Percentiles rank a stretch among this genome's conserved stretches.
phyloP scores from a whole-genome alignment of 2,797 vertebrate genomes.

The Trematomus bernacchii region DNA sequence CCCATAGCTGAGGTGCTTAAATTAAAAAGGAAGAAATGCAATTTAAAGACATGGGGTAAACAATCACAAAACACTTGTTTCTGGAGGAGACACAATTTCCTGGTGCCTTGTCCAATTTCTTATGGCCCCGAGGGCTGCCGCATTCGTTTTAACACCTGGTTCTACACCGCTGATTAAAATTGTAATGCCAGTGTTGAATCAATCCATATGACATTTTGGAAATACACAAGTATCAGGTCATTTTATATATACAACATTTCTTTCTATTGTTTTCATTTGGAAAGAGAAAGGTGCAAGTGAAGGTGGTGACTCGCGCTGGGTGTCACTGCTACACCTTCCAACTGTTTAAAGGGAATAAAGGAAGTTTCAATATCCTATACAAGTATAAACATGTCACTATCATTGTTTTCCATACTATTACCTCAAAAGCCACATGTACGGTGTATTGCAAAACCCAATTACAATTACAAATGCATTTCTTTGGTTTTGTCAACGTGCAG shows the following conservation, averaged over 20 bases:
- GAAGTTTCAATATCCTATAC: conserved; percentile 73
- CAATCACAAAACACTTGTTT: conserved; percentile 91
- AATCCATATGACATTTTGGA: conserved; percentile 90
- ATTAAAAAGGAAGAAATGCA: conserved; percentile 92
- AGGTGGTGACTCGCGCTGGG: conserved; percentile 62
- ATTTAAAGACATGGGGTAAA: conserved; percentile 94
- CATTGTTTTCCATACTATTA: conserved; percentile 36
- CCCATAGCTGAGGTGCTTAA: conserved; percentile 85
- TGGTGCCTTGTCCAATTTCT: conserved; percentile 90
- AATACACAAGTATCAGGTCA: conserved; percentile 83
- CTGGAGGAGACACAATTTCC: conserved; percentile 88
- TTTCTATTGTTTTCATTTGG: conserved; percentile 71
- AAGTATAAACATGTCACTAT: conserved; percentile 52
- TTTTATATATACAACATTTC: conserved; percentile 81
- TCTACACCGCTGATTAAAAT: conserved; percentile 92
- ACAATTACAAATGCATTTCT: conserved; percentile 2
- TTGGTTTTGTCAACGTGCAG: conserved; percentile 4
- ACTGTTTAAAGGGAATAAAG: conserved; percentile 73
- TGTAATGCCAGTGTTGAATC: conserved; percentile 88
- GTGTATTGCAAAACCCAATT: conserved; percentile 7
- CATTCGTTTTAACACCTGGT: conserved; percentile 88
- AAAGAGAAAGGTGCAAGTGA: conserved; percentile 69
- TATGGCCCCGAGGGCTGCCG: conserved; percentile 85
- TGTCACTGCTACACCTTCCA: conserved; percentile 77
- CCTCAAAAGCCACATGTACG: conserved; percentile 21